These are phyloP conservation scores for Myxocyprinus asiaticus DNA, from an alignment of 2,113 vertebrate genomes.

Conservation along the genomic window DNA sequence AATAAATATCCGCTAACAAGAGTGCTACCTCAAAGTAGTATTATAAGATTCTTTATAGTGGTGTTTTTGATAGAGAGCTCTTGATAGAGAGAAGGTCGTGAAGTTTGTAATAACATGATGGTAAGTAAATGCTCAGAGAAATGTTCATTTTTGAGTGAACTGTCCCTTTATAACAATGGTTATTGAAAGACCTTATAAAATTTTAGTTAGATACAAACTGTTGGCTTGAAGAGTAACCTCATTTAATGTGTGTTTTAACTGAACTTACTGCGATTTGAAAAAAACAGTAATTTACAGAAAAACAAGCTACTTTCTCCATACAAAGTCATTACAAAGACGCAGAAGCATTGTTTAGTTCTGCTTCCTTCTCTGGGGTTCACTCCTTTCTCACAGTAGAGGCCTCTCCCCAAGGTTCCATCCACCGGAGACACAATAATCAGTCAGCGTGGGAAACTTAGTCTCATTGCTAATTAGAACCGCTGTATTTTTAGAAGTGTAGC, in stretches of 20 bases:
- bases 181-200: too few species aligned
- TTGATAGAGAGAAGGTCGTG: neutral
- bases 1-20: neutral
- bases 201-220: too few species aligned
- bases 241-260: neutral
- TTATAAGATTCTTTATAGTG: neutral
- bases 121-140: too few species aligned
- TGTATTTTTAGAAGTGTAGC: slow-evolving; percentile 50
- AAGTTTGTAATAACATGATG: too few species aligned
- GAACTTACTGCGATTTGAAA: neutral
- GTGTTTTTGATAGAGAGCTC: neutral
- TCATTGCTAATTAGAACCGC: slow-evolving; percentile 63
- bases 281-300: neutral
- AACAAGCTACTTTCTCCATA: neutral
- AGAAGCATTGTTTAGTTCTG: slow-evolving; percentile 5
- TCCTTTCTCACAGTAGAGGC: slow-evolving; percentile 23
- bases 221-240: too few species aligned
- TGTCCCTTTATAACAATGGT: too few species aligned
- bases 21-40: neutral
- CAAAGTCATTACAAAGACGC: slow-evolving; percentile 18
- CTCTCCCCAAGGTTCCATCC: slow-evolving; percentile 44
- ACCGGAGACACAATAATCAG: slow-evolving; percentile 62
- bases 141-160: too few species aligned
- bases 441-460: slow-evolving; percentile 49
- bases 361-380: slow-evolving; percentile 11